Evolutionary conservation across 2,113 vertebrate species (phyloP), one percentile per base, ranked within the genome.

Genomic region (Stigmatopora nigra): DNA sequence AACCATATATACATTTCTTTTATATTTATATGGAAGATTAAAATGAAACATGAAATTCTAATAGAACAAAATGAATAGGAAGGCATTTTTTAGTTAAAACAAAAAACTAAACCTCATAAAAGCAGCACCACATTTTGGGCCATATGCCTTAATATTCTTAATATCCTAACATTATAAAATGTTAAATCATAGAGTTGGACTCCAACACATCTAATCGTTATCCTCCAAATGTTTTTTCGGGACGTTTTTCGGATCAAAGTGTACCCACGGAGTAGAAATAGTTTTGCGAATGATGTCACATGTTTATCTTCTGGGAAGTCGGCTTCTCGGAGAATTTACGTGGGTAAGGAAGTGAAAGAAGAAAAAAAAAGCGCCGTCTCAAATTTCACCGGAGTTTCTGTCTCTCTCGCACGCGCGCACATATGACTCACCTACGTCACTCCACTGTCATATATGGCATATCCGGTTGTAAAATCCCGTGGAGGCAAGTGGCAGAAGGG

Each of bases 381-480:
- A n/a, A 38, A 10, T 74, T 79, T 64, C 68, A 35, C 36, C 17
- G 69, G 68, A 77, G 70, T 80, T 72, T 31, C 25, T 31, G 25
- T 80, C 62, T 64, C 45, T 48, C 59, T 25, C 62, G 3, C 68
- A 56, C 22, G 16, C 67, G 25, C 19, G 20, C 59, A 35, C 46
- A 62, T 17, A 8, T 35, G 62, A 49, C 17, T 51, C 62, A 64
- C 62, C 3, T 14, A 59, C 85, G 85, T 87, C 86, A 84, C 67
- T 57, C n/a, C 49, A 5, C 49, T 16, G 49, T 87, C 88, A 84
- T 88, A 91, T 88, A 84, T 83, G 88, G 87, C 25, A 14, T 14
- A 75, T 91, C 89, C 89, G 87, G 79, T 82, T 61, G 82, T 82
- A 82, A 79, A 72, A 38, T 59, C 75, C 76, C 69, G 70, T 67